These are phyloP conservation scores for Euplagia quadripunctaria DNA, from an alignment of 2,888 invertebrate species.

Conservation along the genomic window DNA sequence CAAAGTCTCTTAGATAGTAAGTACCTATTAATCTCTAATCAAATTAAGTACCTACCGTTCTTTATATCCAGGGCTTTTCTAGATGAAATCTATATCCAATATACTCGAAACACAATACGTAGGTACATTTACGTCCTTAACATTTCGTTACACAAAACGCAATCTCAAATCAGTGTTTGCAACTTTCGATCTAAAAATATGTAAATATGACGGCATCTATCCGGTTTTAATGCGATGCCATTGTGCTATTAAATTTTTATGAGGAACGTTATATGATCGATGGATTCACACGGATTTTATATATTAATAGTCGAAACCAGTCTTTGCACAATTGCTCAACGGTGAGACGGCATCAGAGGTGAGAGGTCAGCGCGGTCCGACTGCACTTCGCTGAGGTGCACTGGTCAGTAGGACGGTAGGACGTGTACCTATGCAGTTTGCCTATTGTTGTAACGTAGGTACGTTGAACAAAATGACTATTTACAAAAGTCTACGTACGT, in stretches of 20 bases:
- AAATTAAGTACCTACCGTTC: not conserved
- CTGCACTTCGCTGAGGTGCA: slow-evolving; percentile 50
- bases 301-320: slow-evolving; percentile 61
- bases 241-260: slow-evolving; percentile 50
- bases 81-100: not conserved
- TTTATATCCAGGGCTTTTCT: not conserved
- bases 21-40: not conserved
- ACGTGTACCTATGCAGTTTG: slow-evolving; percentile 51
- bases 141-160: slow-evolving; percentile 12
- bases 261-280: slow-evolving; percentile 59
- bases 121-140: not conserved
- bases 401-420: slow-evolving; percentile 54
- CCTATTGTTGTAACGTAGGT: slow-evolving; percentile 46
- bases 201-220: slow-evolving; percentile 51
- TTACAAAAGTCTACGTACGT: slow-evolving; percentile 17
- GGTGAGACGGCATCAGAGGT: slow-evolving; percentile 65
- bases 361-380: slow-evolving; percentile 69
- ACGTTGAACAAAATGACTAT: slow-evolving; percentile 31
- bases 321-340: slow-evolving; percentile 73
- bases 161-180: slow-evolving; percentile 50
- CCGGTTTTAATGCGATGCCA: slow-evolving; percentile 63
- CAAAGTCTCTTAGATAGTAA: not conserved
- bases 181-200: slow-evolving; percentile 45
- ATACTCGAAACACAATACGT: not conserved
- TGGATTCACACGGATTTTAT: slow-evolving; percentile 68